Percentiles rank a stretch among this genome's conserved stretches.
These are phyloP conservation scores for Deilephila elpenor DNA, from an alignment of 2,888 invertebrate species.

Conservation along the genomic window DNA sequence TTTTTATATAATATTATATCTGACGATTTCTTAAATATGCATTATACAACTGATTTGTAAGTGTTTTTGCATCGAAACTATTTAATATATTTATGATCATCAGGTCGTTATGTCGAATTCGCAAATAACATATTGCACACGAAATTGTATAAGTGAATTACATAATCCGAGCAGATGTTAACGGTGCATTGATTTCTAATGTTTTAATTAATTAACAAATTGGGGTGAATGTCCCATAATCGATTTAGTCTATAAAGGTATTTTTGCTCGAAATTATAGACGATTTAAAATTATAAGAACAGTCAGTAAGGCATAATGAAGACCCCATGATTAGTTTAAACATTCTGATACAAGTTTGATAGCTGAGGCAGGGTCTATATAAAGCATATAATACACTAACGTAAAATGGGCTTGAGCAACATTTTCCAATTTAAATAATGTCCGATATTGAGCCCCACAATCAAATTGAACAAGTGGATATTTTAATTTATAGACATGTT, in stretches of 20 bases:
- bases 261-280: no score
- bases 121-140: neutral
- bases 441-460: neutral
- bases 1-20: constrained; percentile 13
- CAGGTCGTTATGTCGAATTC: neutral
- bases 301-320: no score
- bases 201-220: neutral
- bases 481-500: neutral
- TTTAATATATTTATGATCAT: neutral
- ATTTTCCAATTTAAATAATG: no score
- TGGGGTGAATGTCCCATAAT: no score
- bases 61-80: neutral
- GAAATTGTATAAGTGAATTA: no score
- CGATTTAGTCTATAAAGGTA: no score
- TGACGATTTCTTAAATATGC: neutral
- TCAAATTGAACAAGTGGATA: neutral
- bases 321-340: no score
- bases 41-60: neutral
- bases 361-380: no score
- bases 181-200: neutral
- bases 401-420: no score
- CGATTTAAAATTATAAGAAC: no score
- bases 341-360: no score
- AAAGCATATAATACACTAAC: no score
- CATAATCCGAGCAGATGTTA: neutral